Base-by-base conservation (phyloP, 2,888 invertebrate genomes). In the Geophilus truncorum region DNA sequence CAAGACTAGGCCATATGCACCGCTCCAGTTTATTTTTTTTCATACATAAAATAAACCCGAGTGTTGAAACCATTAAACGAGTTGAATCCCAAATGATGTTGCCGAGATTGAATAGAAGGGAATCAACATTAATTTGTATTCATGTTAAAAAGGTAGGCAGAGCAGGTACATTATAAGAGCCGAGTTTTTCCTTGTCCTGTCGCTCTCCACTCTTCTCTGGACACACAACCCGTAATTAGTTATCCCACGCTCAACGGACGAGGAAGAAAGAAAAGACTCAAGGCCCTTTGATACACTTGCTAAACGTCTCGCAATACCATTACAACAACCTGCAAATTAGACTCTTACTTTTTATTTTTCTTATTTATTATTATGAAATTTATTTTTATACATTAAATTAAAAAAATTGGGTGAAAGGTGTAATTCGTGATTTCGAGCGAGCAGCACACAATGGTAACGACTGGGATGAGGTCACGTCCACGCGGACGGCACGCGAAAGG, bases 401-500 rank as follows among this genome's bases (percentile, higher is more conserved):
- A n/a, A n/a, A n/a, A n/a, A n/a, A n/a, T n/a, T n/a, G n/a, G n/a
- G n/a, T n/a, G n/a, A n/a, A n/a, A n/a, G n/a, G n/a, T n/a, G n/a
- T n/a, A n/a, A n/a, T n/a, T n/a, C n/a, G 32, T 32, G 32, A 6
- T 32, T 32, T 32, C 4, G 4, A 6, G 32, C n/a, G 32, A 32
- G 40, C 12, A 51, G 18, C 7, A 51, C 7, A 51, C 51, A 70
- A 70, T 70, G 28, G 70, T 7, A 40, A 18, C 2, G 57, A n/a
- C 25, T 70, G 25, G 28, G 70, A 70, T 70, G 70, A 70, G 70
- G 70, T 28, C 70, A 70, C 70, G 25, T 70, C 70, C 70, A 70
- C 70, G 70, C 70, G 70, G 70, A 70, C 70, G 70, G 70, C 70
- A 70, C 70, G 70, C 70, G 70, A 70, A 70, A 70, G 70, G 70